Evolutionary conservation across 2,113 vertebrate species (phyloP).

Genomic region (Hemicordylus capensis): DNA sequence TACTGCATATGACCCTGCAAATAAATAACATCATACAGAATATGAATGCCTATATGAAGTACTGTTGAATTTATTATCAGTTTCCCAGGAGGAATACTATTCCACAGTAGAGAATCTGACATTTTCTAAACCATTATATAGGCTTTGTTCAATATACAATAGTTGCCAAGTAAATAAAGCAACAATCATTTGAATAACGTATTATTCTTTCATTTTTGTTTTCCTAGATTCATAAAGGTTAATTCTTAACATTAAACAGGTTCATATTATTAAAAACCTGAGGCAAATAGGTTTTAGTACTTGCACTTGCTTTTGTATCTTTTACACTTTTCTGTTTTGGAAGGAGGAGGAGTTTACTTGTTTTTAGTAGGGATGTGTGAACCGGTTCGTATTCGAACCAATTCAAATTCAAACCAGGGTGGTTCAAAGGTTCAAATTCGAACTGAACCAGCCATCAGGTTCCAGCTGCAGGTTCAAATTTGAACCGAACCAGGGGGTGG

Average conservation of each 20-base stretch:
- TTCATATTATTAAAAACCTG: neutral
- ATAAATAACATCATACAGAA: neutral
- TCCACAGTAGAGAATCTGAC: neutral
- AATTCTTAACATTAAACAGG: neutral
- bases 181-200: neutral
- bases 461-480: no score
- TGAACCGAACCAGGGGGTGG: no score
- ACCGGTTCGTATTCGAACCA: no score
- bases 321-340: neutral
- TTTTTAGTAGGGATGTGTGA: no score
- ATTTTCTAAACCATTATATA: neutral
- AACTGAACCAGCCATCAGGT: no score
- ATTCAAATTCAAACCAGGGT: no score
- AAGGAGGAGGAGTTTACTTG: no score
- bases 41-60: no score
- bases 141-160: neutral
- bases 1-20: neutral
- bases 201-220: neutral
- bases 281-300: neutral
- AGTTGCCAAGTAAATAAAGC: neutral
- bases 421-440: no score
- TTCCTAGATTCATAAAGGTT: neutral
- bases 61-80: constrained; percentile 10
- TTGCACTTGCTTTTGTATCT: neutral
- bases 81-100: constrained; percentile 1